Evolutionary conservation across 2,113 vertebrate genomes (phyloP).

Genomic region (Scomber japonicus): DNA sequence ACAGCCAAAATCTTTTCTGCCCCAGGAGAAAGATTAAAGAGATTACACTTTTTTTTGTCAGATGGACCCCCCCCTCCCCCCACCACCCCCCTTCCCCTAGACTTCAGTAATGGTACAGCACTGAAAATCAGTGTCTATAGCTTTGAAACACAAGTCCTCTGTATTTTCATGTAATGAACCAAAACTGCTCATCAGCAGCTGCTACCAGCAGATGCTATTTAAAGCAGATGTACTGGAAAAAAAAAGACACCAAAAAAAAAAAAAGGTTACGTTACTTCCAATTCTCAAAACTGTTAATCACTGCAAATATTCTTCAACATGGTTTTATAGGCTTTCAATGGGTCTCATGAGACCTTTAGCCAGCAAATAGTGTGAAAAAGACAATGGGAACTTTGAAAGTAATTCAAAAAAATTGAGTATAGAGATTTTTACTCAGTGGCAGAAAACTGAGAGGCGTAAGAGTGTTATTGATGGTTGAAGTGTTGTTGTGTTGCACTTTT

Average conservation of each 20-base stretch:
- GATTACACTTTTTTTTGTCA: slow-evolving; percentile 21
- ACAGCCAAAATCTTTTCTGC: slow-evolving; percentile 26
- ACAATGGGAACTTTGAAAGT: not conserved
- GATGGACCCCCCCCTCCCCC: slow-evolving; percentile 28
- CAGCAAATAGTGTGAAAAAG: not conserved
- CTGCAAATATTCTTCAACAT: slow-evolving; percentile 1
- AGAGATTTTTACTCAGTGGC: slow-evolving; percentile 27
- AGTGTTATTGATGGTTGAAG: slow-evolving; percentile 57
- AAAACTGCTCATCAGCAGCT: not conserved
- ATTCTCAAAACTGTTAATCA: not conserved
- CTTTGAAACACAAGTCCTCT: slow-evolving; percentile 19
- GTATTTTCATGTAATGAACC: no score
- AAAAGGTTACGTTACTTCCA: not conserved
- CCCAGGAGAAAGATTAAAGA: slow-evolving; percentile 29
- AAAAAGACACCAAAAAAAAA: not conserved
- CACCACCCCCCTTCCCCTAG: slow-evolving; percentile 32
- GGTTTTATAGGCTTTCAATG: not conserved
- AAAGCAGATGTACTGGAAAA: slow-evolving; percentile 19
- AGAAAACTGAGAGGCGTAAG: slow-evolving; percentile 26
- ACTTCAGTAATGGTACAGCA: slow-evolving; percentile 23
- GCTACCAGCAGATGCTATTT: not conserved
- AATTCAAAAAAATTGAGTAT: not conserved
- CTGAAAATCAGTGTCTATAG: slow-evolving; percentile 20
- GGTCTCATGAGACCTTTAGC: not conserved
- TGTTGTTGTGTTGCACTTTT: slow-evolving; percentile 71